Percentiles rank a stretch among this genome's conserved stretches.
These are phyloP conservation scores for Drosophila meridionalis DNA, from an alignment of 2,888 invertebrate genomes.

Conservation along the genomic window DNA sequence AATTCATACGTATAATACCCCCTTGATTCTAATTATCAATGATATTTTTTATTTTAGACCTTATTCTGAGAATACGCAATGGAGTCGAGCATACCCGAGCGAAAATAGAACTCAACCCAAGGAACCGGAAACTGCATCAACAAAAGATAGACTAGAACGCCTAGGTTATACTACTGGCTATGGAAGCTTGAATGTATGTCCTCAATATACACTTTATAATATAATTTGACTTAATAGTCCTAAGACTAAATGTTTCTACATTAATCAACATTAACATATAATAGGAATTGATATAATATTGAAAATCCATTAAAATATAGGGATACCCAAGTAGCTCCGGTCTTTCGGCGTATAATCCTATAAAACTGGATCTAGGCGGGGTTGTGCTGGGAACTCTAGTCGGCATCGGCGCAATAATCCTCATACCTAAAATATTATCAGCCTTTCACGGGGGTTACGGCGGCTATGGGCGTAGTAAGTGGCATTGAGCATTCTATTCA, in stretches of 20 bases:
- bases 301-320: slow-evolving; percentile 52
- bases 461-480: slow-evolving; percentile 88
- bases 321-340: slow-evolving; percentile 85
- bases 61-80: slow-evolving; percentile 74
- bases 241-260: neutral
- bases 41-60: slow-evolving; percentile 52
- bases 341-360: slow-evolving; percentile 89
- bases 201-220: slow-evolving; percentile 27
- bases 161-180: slow-evolving; percentile 84
- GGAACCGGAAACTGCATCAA: slow-evolving; percentile 76
- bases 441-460: slow-evolving; percentile 89
- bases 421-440: slow-evolving; percentile 91
- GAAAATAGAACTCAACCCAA: slow-evolving; percentile 79
- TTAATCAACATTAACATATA: neutral
- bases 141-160: slow-evolving; percentile 83
- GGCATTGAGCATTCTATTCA: neutral
- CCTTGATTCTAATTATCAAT: too few relatives aligned
- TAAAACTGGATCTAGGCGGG: slow-evolving; percentile 93
- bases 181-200: slow-evolving; percentile 81
- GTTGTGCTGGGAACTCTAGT: slow-evolving; percentile 92
- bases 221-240: neutral
- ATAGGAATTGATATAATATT: neutral
- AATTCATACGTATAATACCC: too few relatives aligned
- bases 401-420: slow-evolving; percentile 92
- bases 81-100: slow-evolving; percentile 81